Evolutionary conservation across 2,113 vertebrate species (phyloP).

Genomic region (Eidolon helvum): DNA sequence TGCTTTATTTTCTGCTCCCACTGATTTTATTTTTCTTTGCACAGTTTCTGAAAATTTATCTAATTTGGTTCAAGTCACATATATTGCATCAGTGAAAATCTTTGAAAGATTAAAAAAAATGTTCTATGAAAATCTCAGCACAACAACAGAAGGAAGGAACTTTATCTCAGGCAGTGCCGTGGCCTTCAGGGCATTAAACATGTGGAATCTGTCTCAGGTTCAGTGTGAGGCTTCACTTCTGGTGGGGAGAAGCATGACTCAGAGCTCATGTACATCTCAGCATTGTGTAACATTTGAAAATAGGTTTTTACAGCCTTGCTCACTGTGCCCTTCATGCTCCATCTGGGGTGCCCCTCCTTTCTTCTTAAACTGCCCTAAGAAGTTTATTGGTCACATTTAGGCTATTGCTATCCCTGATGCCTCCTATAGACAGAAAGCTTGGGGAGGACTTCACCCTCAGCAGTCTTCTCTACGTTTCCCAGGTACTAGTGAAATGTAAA

Average conservation of each 20-base stretch:
- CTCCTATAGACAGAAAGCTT: not conserved
- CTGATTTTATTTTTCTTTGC: constrained; percentile 24
- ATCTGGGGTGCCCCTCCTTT: not conserved
- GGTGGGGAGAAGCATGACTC: not conserved
- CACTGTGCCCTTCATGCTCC: not conserved
- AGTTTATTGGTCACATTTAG: not conserved
- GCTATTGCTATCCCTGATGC: not conserved
- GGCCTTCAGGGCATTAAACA: not conserved
- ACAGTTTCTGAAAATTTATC: not conserved
- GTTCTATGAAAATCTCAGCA: not conserved
- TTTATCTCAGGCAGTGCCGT: not conserved
- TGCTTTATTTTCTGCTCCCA: constrained; percentile 1
- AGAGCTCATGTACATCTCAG: not conserved
- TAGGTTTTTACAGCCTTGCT: not conserved
- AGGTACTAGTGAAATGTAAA: not conserved
- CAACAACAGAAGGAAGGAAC: not conserved
- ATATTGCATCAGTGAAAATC: not conserved
- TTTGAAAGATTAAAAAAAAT: not conserved
- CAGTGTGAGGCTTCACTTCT: not conserved
- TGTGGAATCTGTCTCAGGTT: not conserved
- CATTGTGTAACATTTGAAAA: not conserved
- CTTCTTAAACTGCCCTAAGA: not conserved
- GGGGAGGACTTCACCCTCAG: not conserved
- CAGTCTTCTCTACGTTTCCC: not conserved
- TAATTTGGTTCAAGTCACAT: not conserved